Evolutionary conservation across 2,113 vertebrate genomes (phyloP), one percentile per base, ranked within the genome.

Genomic region (Oncorhynchus nerka): DNA sequence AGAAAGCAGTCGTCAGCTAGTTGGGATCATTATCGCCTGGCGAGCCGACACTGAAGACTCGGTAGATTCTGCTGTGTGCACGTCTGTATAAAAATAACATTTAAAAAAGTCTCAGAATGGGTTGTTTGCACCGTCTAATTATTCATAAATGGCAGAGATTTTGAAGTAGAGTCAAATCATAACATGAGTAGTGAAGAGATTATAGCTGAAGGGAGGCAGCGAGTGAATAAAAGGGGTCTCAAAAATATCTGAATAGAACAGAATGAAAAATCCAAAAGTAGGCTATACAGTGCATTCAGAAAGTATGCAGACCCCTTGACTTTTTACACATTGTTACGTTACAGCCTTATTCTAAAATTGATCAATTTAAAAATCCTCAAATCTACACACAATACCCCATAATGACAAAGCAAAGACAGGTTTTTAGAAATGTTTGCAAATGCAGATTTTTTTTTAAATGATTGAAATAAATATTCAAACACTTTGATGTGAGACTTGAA

Each of bases 111-210:
- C 67, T 86, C 88, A 83, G 86, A 84, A 75, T 3, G 1, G 12
- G 70, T 45, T 34, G 78, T 88, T 86, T 85, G 75, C 76, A 48
- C 73, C 75, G 72, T 75, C 84, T 79, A 86, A 85, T 86, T 80
- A 87, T 86, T 88, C 75, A 88, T 57, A 80, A 73, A 84, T 75
- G 74, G 75, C 68, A 20, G 61, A 24, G 24, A 30, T 8, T 57
- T 61, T 1, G 69, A 34, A 12, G 16, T 9, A 34, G 34, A 69
- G 72, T 45, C 11, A 2, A 45, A 16, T 15, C n/a, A 16, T 34
- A 26, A 20, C 75, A 70, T 28, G 20, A 19, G 2, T 30, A n/a
- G 11, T 22, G 34, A 34, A n/a, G 49, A 30, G 59, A 30, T 9
- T 9, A 24, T 45, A 16, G 71, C 71, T 59, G 4, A 16, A 32